Base-by-base conservation (phyloP, 2,797 vertebrate genomes). In the Rousettus madagascariensis region DNA sequence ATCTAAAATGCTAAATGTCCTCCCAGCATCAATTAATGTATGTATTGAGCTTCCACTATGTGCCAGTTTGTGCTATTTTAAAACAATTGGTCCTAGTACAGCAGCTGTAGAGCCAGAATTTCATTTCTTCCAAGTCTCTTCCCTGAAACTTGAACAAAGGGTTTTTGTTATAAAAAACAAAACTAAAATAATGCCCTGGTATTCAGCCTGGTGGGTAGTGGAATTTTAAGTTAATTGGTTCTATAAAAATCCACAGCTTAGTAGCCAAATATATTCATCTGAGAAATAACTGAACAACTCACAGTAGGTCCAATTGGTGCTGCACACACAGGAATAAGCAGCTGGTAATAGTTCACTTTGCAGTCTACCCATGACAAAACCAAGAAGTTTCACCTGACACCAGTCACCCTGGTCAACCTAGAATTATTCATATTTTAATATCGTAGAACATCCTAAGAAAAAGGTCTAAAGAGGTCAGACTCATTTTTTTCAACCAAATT, bases 211-310 rank as follows among this genome's bases (percentile, higher is more conserved):
- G 83, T 95, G 66, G 46, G 38, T 85, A 72, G 93, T 24, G 78
- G 79, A 93, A 85, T 91, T 77, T 95, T 87, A 91, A 95, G n/a
- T 97, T 97, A 94, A 96, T 82, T 69, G 86, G 77, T 78, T 95
- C 91, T 95, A 96, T 95, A 96, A 97, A 97, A 96, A 94, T 87
- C 83, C 33, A 93, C 26, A 53, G 43, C 49, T 83, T 92, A 72
- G 63, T 55, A 85, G 83, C 91, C 93, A 96, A 94, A 94, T 89
- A 72, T 38, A 72, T 63, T 77, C 91, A 93, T 86, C 69, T 91
- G 83, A 82, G 66, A 86, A 95, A 96, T 43, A 90, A 86, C 20
- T 43, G 71, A 95, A 95, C 33, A 80, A 68, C 77, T 92, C 91
- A 91, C 78, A 72, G 30, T 75, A 83, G 38, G 92, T 33, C 75